Evolutionary conservation across 2,888 invertebrate species (phyloP), one percentile per base, ranked within the genome.

Genomic region (Sarcophaga rosellei): DNA sequence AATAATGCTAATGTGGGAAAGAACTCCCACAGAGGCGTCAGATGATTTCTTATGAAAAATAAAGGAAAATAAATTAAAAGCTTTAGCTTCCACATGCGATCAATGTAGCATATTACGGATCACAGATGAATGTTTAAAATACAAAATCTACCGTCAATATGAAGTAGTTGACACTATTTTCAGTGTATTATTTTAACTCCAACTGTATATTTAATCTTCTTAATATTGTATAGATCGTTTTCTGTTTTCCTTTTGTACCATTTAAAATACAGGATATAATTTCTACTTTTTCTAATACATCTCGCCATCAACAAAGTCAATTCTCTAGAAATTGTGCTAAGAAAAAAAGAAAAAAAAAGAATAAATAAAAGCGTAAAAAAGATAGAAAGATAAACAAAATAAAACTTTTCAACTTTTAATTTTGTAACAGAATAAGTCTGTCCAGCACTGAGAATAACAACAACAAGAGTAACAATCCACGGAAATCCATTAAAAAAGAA

Each of bases 401-500:
- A 73, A 74, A 85, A 61, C 61, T 82, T 72, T 82, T 61, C 75
- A 68, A 81, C 69, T 75, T 85, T 70, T 70, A 75, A 79, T 75
- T 85, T 75, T 72, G 78, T 68, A 85, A 76, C 82, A 77, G 74
- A 83, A 80, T 68, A 69, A 83, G 77, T 78, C 61, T 66, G 78
- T 63, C 57, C 59, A 23, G 25, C 23, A 45, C 63, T 45, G 63
- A 45, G 6, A 35, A 25, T 35, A 44, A 6, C 72, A 66, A 47
- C 59, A 44, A 53, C 47, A 69, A 59, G 17, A 65, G 25, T 20
- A 66, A 21, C 69, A 47, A 25, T 59, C 65, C 74, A 83, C 74
- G 81, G 47, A 84, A 86, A 86, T 84, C 86, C 86, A 86, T 86
- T 86, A 81, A 86, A 35, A 35, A 82, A 25, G 76, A 61, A 86